Conservation (phyloP, 2,888 invertebrate genomes). For the Phaedon cochleariae region DNA sequence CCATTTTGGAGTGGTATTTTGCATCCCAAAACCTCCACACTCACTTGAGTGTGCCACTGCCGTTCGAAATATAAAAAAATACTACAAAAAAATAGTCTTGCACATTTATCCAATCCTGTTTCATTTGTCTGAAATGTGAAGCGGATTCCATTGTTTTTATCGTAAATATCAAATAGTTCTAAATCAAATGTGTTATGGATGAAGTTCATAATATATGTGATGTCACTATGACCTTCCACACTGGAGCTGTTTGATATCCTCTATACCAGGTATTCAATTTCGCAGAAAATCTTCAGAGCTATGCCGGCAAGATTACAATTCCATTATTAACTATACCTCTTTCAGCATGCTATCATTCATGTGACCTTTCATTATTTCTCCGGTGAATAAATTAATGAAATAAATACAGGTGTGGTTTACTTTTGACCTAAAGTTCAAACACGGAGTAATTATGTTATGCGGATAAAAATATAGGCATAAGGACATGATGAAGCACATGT, state of each 20-base stretch:
- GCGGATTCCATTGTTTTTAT: too few relatives aligned
- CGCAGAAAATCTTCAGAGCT: background rate
- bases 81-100: too few relatives aligned
- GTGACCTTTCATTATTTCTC: slow-evolving; percentile 29
- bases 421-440: slow-evolving; percentile 40
- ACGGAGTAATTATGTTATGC: slow-evolving; percentile 32
- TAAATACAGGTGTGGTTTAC: slow-evolving; percentile 39
- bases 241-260: background rate
- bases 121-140: too few relatives aligned
- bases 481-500: too few relatives aligned
- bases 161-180: too few relatives aligned
- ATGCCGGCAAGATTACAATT: background rate
- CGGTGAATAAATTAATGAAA: slow-evolving; percentile 36
- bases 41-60: too few relatives aligned
- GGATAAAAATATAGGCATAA: slow-evolving; percentile 6
- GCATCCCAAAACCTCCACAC: too few relatives aligned
- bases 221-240: background rate
- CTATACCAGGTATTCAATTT: background rate
- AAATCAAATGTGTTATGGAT: too few relatives aligned
- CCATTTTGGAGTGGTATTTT: too few relatives aligned
- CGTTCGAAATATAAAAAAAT: too few relatives aligned
- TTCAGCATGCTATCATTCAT: slow-evolving; percentile 25
- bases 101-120: too few relatives aligned
- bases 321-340: slow-evolving; percentile 16
- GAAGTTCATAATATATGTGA: background rate